A percentile compares a stretch with the other conserved stretches of the same genome.
Evolutionary conservation across 2,113 vertebrate species (phyloP).

Genomic region (Falcunculus frontatus): DNA sequence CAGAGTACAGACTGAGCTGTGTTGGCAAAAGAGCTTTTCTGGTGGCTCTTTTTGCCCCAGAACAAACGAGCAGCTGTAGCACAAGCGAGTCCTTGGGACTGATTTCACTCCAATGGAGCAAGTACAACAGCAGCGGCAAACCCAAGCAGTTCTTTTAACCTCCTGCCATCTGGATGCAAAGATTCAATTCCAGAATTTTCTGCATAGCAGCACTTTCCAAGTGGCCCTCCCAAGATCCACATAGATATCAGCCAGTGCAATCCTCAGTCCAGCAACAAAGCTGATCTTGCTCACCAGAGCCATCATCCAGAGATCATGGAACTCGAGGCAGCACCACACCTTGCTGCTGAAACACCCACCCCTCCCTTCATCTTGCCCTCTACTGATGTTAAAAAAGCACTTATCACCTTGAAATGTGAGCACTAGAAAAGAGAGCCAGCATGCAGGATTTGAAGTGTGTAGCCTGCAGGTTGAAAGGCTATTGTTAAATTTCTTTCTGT

Average conservation of each 20-base stretch:
- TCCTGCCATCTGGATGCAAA: neutral
- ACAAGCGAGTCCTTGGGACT: neutral
- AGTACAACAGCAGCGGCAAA: neutral
- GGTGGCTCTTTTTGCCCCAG: neutral
- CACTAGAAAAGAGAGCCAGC: neutral
- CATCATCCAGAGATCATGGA: neutral
- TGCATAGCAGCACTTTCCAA: neutral
- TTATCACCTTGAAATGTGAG: accelerated
- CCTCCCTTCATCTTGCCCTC: neutral
- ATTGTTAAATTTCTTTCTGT: neutral
- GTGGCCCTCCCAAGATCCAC: neutral
- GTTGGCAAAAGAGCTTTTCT: neutral
- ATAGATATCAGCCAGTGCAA: neutral
- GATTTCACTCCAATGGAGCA: neutral
- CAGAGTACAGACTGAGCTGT: neutral
- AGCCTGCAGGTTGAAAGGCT: neutral
- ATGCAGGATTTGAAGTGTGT: neutral
- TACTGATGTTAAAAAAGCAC: neutral
- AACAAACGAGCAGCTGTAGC: neutral
- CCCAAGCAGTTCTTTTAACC: neutral
- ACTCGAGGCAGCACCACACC: neutral
- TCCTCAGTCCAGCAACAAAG: neutral
- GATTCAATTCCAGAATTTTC: neutral
- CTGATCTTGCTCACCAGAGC: neutral
- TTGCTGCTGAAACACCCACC: neutral